Evolutionary conservation across 2,113 vertebrate species (phyloP), one percentile per base, ranked within the genome.

Genomic region (Callipepla squamata): DNA sequence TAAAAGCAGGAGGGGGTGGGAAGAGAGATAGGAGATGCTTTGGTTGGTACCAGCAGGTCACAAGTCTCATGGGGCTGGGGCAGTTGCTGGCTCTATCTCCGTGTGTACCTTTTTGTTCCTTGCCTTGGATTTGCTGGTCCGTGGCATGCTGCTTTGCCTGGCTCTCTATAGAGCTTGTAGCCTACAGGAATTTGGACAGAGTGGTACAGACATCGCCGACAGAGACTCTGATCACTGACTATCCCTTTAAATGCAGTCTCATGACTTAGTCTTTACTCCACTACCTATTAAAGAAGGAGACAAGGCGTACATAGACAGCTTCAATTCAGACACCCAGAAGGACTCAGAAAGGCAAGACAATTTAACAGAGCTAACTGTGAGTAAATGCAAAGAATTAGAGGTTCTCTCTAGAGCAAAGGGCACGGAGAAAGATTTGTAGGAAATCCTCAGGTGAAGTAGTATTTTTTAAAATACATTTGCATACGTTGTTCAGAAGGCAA

Each of bases 121-220:
- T 85, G 94, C 95, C 97, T 93, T 96, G 98, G 98, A 98, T 99
- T 98, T 99, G 98, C 97, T 97, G 97, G 90, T 96, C 93, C 66
- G 96, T 93, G 97, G 96, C 97, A 97, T 98, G 98, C 97, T 96
- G 98, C 98, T 97, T 98, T 97, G 97, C 98, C 98, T 98, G 98
- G 98, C 98, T 98, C 98, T 97, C 97, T 97, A 97, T 97, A 97
- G 98, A 96, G 96, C 93, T 97, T 96, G 98, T 95, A 97, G 94
- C 93, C 95, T 97, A 97, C 97, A 98, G 98, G 98, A 98, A 98
- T 98, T 98, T 98, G 97, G 97, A 97, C 96, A 87, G 98, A 97
- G 98, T 99, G 98, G 98, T 98, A 99, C 98, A 98, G 99, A 99
- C 98, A 98, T 99, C 98, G 97, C 99, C 98, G 97, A 97, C 94